phyloP scores from a whole-genome alignment of 2,888 invertebrate genomes.

The Melolontha melolontha region DNA sequence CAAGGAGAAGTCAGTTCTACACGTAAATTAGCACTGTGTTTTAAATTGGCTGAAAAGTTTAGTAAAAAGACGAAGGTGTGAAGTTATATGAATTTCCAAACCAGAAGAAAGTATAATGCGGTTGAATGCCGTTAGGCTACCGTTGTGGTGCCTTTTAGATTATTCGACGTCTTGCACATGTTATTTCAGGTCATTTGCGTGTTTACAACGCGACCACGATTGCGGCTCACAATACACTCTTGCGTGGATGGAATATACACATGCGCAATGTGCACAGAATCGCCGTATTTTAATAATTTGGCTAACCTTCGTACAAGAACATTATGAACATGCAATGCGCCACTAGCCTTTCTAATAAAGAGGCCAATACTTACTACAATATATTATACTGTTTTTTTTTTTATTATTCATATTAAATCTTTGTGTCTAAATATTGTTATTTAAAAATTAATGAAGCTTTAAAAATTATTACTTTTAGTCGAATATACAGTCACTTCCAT shows the following conservation, averaged over 20 bases:
- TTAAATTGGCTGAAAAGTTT: conserved; percentile 23
- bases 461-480: too few species aligned
- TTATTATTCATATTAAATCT: too few species aligned
- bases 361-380: neutral
- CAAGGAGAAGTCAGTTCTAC: conserved; percentile 34
- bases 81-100: conserved; percentile 19
- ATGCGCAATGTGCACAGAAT: conserved; percentile 32
- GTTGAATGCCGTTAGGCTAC: conserved; percentile 22
- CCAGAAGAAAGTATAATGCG: conserved; percentile 17
- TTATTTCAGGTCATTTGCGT: conserved; percentile 40
- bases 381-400: too few species aligned
- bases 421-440: too few species aligned
- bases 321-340: conserved; percentile 1
- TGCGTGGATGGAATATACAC: conserved; percentile 25
- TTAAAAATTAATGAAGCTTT: too few species aligned
- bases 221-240: conserved; percentile 39
- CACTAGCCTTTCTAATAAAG: neutral
- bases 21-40: conserved; percentile 39
- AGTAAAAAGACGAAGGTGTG: conserved; percentile 12
- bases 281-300: conserved; percentile 25
- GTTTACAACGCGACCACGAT: conserved; percentile 42
- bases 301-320: conserved; percentile 16
- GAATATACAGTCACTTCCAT: too few species aligned
- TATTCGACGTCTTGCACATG: conserved; percentile 36
- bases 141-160: conserved; percentile 17